Base-by-base conservation (phyloP, 1,140 invertebrate genomes). In the Drosophila prosaltans region DNA sequence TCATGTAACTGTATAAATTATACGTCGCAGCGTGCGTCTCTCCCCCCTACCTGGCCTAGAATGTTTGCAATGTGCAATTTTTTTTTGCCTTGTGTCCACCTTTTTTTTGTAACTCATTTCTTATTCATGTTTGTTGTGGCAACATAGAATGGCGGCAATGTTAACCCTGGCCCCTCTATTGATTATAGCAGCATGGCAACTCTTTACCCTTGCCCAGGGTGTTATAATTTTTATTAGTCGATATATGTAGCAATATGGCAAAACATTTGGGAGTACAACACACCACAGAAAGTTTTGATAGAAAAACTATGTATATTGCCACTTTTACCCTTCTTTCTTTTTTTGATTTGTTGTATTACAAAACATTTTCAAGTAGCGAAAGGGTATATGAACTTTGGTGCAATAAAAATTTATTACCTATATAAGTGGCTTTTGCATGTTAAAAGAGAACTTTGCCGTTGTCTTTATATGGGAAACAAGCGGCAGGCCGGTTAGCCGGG, bases 101-200 rank as follows among this genome's bases (percentile, higher is more conserved):
- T 7, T 62, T 45, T 32, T 48, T 66, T 65, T 66, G 39, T 5
- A 60, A 43, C 16, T 32, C 65, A 73, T 84, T 80, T 84, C 83
- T 69, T 74, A 78, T 85, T 81, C 63, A 78, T 71, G 69, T 75
- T 86, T 81, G 82, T 69, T 86, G 76, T 85, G 78, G 83, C 78
- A 84, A 84, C 80, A 65, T 63, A 54, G 43, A 59, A 66, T 36
- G 45, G 24, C 40, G 5, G 48, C 64, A 41, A 28, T 69, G 54
- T 75, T 74, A 68, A 64, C 28, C 57, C 21, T 16, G 58, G 16
- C 16, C 16, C 60, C 32, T 32, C 32, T 59, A 59, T 40, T 51
- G 45, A 51, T 24, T 26, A 26, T 26, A 9, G 24, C 45, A 9
- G 2, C 30, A 55, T 69, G 71, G 71, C 65, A 57, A 59, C 64